Conservation (phyloP, 1,140 invertebrate species). For the Samia ricini region DNA sequence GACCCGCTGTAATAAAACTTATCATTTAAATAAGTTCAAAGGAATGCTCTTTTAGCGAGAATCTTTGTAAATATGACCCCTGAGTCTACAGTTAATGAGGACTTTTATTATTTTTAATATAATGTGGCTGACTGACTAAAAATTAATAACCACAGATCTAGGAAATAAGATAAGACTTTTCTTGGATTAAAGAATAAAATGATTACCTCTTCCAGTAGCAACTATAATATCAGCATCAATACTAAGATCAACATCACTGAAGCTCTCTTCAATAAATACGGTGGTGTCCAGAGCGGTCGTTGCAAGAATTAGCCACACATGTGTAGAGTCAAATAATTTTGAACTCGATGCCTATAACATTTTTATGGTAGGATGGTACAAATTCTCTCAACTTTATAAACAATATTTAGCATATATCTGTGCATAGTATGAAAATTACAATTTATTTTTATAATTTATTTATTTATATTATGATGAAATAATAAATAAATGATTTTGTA, state of each 20-base stretch:
- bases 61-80: not conserved
- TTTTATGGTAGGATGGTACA: too few species aligned
- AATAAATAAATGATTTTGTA: too few species aligned
- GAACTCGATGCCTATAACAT: constrained; percentile 33
- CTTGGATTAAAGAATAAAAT: too few species aligned
- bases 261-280: constrained; percentile 23
- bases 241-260: constrained; percentile 44
- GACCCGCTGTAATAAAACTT: constrained; percentile 24
- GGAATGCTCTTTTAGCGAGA: not conserved
- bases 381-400: too few species aligned
- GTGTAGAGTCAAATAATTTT: constrained; percentile 42
- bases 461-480: too few species aligned
- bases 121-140: too few species aligned
- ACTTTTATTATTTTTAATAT: too few species aligned
- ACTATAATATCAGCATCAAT: constrained; percentile 51
- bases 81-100: not conserved
- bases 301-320: constrained; percentile 48
- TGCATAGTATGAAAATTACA: too few species aligned
- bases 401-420: too few species aligned
- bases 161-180: too few species aligned
- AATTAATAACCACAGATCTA: not conserved
- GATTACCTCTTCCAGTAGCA: constrained; percentile 11
- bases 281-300: constrained; percentile 7
- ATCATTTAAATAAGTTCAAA: not conserved
- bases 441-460: too few species aligned